Percentiles rank a stretch among this genome's conserved stretches.
Evolutionary conservation across 2,113 vertebrate species (phyloP).

Genomic region (Cavia porcellus): DNA sequence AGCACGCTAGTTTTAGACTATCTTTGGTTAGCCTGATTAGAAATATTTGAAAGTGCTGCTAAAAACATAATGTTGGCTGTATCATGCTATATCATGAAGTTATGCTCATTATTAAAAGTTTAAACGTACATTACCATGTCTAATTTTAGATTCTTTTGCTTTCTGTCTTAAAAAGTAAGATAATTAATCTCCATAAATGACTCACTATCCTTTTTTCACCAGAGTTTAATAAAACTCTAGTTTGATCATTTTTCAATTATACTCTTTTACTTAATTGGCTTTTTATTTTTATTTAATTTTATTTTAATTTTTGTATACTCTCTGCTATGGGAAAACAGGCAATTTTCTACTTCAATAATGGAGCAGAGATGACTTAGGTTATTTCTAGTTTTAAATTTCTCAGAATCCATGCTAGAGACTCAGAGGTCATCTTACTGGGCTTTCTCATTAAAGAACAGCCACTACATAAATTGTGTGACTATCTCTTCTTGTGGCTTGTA

Average conservation of each 20-base stretch:
- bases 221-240: conserved; percentile 31
- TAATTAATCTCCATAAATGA: conserved; percentile 32
- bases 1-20: background rate
- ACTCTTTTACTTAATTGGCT: conserved; percentile 67
- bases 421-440: background rate
- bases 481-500: background rate
- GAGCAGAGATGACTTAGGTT: background rate
- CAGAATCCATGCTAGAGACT: background rate
- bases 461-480: background rate
- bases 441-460: conserved; percentile 15
- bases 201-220: background rate
- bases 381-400: conserved; percentile 6
- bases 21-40: background rate
- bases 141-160: background rate
- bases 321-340: conserved; percentile 15
- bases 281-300: background rate
- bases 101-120: conserved; percentile 49
- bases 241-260: conserved; percentile 69
- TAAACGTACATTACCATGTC: background rate
- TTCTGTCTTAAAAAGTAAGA: conserved; percentile 40
- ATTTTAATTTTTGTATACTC: background rate
- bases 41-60: conserved; percentile 11
- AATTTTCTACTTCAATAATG: conserved; percentile 8
- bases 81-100: background rate
- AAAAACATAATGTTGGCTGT: background rate